A percentile compares a stretch with the other conserved stretches of the same genome.
phyloP scores from a whole-genome alignment of 2,113 vertebrate species.

The Xenopus borealis region DNA sequence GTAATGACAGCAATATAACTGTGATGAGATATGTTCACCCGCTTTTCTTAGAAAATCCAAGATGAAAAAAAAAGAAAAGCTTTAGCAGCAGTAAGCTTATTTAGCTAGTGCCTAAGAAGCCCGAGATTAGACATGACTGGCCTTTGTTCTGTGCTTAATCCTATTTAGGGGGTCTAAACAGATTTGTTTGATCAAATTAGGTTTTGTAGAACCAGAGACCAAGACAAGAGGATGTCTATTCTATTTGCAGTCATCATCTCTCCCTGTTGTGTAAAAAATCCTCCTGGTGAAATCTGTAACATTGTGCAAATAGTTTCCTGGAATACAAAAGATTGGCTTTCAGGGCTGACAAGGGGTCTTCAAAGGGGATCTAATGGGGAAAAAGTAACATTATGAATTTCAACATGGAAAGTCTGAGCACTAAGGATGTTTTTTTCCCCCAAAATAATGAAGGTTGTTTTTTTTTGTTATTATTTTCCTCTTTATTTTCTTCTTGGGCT shows the following conservation, averaged over 20 bases:
- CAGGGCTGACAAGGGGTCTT: conserved; percentile 4
- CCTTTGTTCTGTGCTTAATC: conserved; percentile 36
- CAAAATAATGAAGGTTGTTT: too few species aligned
- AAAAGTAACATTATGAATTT: neutral
- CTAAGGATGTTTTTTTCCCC: too few species aligned
- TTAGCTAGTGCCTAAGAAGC: conserved; percentile 15
- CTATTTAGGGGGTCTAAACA: conserved; percentile 32
- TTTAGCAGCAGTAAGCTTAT: conserved; percentile 15
- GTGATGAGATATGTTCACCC: neutral
- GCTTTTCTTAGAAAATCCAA: conserved; percentile 19
- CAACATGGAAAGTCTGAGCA: too few species aligned
- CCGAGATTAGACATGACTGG: conserved; percentile 18
- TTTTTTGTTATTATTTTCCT: too few species aligned
- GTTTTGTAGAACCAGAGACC: conserved; percentile 22
- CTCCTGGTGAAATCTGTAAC: neutral
- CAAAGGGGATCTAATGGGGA: conserved; percentile 6
- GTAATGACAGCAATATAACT: neutral
- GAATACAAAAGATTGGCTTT: neutral
- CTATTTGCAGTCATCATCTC: neutral
- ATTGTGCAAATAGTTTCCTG: neutral
- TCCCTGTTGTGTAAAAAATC: conserved; percentile 9
- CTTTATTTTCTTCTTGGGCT: too few species aligned
- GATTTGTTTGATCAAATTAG: conserved; percentile 32
- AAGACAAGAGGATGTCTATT: conserved; percentile 25
- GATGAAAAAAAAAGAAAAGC: neutral